Base-by-base conservation (phyloP, 1,140 invertebrate genomes). In the Bemisia tabaci region DNA sequence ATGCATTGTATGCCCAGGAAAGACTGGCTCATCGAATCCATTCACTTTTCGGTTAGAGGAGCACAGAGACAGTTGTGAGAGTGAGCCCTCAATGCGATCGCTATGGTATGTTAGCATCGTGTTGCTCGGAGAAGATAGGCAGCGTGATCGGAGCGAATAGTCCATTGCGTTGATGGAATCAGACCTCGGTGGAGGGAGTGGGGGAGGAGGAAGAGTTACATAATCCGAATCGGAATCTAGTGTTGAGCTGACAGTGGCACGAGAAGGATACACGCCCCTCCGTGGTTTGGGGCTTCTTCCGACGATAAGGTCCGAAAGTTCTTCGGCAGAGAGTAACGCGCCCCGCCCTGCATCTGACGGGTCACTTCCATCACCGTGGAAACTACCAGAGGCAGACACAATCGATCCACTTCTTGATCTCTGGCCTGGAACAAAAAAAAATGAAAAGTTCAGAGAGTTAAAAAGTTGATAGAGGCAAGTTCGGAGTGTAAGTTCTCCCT, bases 161-260 rank as follows among this genome's bases (percentile, higher is more conserved):
- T 17, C 23, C 48, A 62, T 11, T 59, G 21, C 12, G 82, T 83
- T 69, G 86, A 78, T 65, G 83, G 82, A 11, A 85, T 85, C 68
- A 23, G 84, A 82, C 1, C 84, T 82, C 17, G 85, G 84, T 0
- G 85, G 83, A 58, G 73, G 79, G 74, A 70, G 67, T 2, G 73
- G 73, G 22, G 85, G 84, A 12, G 87, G 83, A 12, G 90, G 88
- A 73, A 92, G 79, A 22, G 89, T 89, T 0, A 93, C 90, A 73
- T 94, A 94, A 74, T 94, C 91, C 21, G 89, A 91, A 71, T 92
- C 90, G 0, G 90, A 92, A 73, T 92, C 89, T 72, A 92, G 82
- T 0, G 88, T 91, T 60, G 85, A 85, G 71, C 89, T 90, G 24
- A 92, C 88, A 0, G 87, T 90, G 70, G 90, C 88, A 33, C 85